phyloP scores from a whole-genome alignment of 1,140 invertebrate genomes.

The Drosophila pseudoananassae region DNA sequence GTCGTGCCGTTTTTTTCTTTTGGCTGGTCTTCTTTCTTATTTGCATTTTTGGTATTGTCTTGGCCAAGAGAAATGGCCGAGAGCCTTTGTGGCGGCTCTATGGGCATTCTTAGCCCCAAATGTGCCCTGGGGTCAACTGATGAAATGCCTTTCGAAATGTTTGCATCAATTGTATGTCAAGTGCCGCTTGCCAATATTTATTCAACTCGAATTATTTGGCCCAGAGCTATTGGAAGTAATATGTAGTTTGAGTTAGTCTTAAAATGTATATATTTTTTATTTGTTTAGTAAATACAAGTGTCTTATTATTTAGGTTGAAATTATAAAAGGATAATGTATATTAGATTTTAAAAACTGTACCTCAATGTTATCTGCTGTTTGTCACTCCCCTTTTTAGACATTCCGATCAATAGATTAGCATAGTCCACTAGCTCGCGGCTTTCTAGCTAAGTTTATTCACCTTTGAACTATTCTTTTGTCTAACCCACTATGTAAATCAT shows the following conservation, averaged over 20 bases:
- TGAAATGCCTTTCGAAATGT: constrained; percentile 28
- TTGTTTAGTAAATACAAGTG: neutral
- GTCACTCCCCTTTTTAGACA: neutral
- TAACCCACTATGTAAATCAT: constrained; percentile 30
- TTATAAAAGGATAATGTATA: neutral
- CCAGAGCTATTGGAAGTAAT: neutral
- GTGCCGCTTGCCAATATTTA: constrained; percentile 35
- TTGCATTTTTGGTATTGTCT: constrained; percentile 40
- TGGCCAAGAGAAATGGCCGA: constrained; percentile 53
- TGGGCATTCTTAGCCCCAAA: constrained; percentile 15
- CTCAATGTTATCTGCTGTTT: constrained; percentile 2
- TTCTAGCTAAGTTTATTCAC: constrained; percentile 60
- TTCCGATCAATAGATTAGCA: constrained; percentile 16
- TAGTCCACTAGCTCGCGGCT: constrained; percentile 28
- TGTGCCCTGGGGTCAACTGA: constrained; percentile 55
- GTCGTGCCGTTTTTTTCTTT: constrained; percentile 24
- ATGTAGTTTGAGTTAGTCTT: too few species aligned
- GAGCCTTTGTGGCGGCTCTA: constrained; percentile 24
- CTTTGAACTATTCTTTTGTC: constrained; percentile 43
- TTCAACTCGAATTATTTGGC: constrained; percentile 30
- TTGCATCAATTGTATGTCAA: constrained; percentile 55
- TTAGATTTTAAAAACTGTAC: too few species aligned
- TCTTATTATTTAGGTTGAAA: neutral
- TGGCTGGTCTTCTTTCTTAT: constrained; percentile 41
- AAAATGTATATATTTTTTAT: too few species aligned